phyloP scores from a whole-genome alignment of 2,113 vertebrate species.

The Brienomyrus longianalis region DNA sequence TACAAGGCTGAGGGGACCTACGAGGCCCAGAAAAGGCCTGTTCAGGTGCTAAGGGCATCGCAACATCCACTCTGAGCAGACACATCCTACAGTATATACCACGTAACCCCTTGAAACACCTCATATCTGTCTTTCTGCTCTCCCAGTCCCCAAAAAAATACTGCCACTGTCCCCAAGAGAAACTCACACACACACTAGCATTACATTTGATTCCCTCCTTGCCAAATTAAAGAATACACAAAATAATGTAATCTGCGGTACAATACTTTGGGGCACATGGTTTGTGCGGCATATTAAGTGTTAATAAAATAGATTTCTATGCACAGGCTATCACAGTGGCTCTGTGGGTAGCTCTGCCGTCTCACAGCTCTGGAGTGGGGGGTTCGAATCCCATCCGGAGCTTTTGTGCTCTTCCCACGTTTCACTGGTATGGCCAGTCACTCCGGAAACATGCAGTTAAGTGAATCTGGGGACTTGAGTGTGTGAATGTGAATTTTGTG shows the following conservation, averaged over 20 bases:
- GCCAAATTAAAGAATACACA: not conserved
- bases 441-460: not conserved
- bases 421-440: not conserved
- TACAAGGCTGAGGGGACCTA: not conserved
- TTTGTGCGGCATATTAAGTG: not conserved
- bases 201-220: not conserved
- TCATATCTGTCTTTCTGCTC: not conserved
- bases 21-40: not conserved
- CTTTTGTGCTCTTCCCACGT: not conserved
- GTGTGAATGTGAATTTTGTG: not conserved
- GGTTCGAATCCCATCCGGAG: not conserved
- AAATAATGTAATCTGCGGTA: not conserved
- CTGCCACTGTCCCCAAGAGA: not conserved
- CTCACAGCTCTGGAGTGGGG: not conserved
- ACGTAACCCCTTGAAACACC: not conserved
- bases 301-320: not conserved
- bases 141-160: not conserved
- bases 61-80: not conserved
- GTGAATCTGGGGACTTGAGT: not conserved
- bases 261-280: not conserved
- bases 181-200: not conserved
- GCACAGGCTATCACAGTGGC: not conserved
- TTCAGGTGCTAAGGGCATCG: not conserved
- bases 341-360: not conserved
- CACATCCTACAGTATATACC: not conserved